phyloP scores from a whole-genome alignment of 2,113 vertebrate species.

The Gymnogyps californianus region DNA sequence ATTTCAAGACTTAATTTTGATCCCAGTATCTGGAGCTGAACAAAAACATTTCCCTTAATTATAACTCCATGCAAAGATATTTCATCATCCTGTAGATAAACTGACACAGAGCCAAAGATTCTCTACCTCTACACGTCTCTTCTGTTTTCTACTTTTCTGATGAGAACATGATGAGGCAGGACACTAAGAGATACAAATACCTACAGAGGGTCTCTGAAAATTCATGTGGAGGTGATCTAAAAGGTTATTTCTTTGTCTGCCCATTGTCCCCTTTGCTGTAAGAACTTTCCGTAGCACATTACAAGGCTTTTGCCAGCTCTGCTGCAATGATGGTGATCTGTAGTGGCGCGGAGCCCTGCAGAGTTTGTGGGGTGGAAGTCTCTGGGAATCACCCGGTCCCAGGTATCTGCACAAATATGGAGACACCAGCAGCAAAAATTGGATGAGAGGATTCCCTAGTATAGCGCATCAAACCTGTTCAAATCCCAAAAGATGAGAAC shows the following conservation, averaged over 20 bases:
- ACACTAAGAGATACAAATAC: background rate
- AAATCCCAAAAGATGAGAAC: background rate
- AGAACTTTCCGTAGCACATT: background rate
- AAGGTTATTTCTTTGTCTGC: background rate
- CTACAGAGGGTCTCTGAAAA: background rate
- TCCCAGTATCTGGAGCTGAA: background rate
- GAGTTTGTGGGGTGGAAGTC: background rate
- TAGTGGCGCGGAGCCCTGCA: rapidly evolving
- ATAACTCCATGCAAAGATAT: background rate
- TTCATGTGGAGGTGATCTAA: background rate
- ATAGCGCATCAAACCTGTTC: background rate
- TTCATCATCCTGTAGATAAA: background rate
- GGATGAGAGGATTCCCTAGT: background rate
- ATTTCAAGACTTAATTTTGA: background rate
- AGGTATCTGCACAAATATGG: background rate
- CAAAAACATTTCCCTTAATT: background rate
- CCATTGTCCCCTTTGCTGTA: background rate
- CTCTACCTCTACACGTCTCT: background rate
- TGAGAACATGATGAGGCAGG: background rate
- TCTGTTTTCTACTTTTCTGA: background rate
- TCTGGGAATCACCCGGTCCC: background rate
- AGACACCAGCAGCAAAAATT: background rate
- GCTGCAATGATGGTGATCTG: background rate
- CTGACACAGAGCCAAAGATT: background rate
- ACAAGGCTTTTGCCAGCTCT: background rate